Percentiles rank a stretch among this genome's conserved stretches.
These are phyloP conservation scores for Papilio elwesi DNA, from an alignment of 2,888 invertebrate genomes.

Conservation along the genomic window DNA sequence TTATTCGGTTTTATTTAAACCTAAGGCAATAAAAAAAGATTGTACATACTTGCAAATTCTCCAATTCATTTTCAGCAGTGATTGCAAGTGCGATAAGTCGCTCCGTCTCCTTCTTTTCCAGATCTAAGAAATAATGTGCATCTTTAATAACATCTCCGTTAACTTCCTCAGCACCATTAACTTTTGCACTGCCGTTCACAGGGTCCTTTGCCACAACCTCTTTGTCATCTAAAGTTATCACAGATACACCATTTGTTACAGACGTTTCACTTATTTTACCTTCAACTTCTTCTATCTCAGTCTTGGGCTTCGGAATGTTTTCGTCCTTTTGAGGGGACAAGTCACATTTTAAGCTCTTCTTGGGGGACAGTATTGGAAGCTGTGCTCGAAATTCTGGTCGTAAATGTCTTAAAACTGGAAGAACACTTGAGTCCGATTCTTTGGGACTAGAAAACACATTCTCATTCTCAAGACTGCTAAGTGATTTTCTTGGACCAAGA, in stretches of 20 bases:
- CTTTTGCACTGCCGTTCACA: constrained; percentile 48
- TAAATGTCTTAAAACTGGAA: constrained; percentile 92
- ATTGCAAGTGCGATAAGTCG: constrained; percentile 88
- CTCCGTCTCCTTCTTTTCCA: constrained; percentile 89
- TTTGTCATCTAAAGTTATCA: constrained; percentile 68
- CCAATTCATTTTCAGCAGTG: constrained; percentile 88
- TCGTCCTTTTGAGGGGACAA: constrained; percentile 67
- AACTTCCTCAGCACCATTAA: constrained; percentile 54
- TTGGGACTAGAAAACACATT: constrained; percentile 64
- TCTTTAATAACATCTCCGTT: constrained; percentile 83
- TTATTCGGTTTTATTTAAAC: no score
- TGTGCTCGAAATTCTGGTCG: constrained; percentile 94
- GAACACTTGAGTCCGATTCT: constrained; percentile 63
- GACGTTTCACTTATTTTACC: constrained; percentile 51
- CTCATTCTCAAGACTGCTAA: constrained; percentile 58
- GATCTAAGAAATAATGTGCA: constrained; percentile 90
- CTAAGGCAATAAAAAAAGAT: not conserved
- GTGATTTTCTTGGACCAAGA: constrained; percentile 59
- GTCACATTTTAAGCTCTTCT: constrained; percentile 72
- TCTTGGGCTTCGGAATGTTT: constrained; percentile 68
- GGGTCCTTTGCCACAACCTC: constrained; percentile 54
- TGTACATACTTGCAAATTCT: constrained; percentile 74
- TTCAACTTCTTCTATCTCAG: constrained; percentile 52
- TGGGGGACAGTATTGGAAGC: constrained; percentile 87
- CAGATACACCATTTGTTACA: constrained; percentile 68